phyloP scores from a whole-genome alignment of 2,797 vertebrate genomes.

The Synanceia verrucosa region DNA sequence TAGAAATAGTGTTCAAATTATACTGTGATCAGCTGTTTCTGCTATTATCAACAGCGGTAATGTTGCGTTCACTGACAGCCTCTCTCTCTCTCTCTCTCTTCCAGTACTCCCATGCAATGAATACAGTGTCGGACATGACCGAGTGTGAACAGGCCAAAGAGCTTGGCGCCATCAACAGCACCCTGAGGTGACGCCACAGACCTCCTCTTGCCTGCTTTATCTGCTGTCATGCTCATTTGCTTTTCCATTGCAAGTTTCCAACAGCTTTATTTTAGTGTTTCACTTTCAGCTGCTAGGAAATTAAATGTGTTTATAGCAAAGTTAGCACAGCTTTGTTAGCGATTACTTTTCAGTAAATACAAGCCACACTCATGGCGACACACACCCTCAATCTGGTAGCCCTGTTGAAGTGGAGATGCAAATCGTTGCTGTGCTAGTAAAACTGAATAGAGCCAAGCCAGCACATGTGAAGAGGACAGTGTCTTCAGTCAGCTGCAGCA shows the following conservation, averaged over 20 bases:
- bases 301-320: not conserved
- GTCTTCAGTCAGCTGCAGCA: not conserved
- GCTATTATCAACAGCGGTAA: not conserved
- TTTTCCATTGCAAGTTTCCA: not conserved
- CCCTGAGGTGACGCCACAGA: constrained; percentile 87
- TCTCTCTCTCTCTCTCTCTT: not conserved
- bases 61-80: not conserved
- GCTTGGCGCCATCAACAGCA: constrained; percentile 95
- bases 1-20: too few relatives aligned
- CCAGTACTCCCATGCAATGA: constrained; percentile 87
- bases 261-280: not conserved
- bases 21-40: not conserved
- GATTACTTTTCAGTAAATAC: too few relatives aligned
- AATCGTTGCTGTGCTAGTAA: not conserved
- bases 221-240: not conserved
- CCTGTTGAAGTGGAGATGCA: not conserved
- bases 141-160: constrained; percentile 94
- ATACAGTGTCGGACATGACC: constrained; percentile 80
- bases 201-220: not conserved
- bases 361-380: fast-evolving
- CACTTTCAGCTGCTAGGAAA: not conserved
- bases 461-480: not conserved
- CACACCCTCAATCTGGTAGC: not conserved
- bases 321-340: too few relatives aligned
- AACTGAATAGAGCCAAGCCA: not conserved